Conservation (phyloP, 1,140 invertebrate genomes). For the Pemphigus obesinymphae region DNA sequence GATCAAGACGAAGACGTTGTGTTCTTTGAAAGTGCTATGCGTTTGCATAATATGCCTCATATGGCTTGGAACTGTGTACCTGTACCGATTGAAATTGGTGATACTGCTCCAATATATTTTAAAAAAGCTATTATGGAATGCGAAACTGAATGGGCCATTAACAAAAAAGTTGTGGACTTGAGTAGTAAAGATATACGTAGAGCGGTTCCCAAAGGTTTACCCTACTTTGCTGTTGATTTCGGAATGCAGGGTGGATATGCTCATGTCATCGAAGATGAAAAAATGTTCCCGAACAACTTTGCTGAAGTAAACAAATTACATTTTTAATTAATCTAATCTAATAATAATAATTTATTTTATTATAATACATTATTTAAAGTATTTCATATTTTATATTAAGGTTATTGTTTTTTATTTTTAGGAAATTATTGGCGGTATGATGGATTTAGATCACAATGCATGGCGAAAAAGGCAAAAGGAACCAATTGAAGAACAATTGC, state of each 20-base stretch:
- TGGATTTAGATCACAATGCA: conserved; percentile 75
- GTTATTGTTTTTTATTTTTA: conserved; percentile 51
- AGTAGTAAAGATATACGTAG: conserved; percentile 67
- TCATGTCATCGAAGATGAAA: conserved; percentile 93
- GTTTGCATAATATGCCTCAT: conserved; percentile 72
- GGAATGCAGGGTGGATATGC: conserved; percentile 85
- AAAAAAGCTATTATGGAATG: conserved; percentile 91
- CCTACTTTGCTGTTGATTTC: conserved; percentile 93
- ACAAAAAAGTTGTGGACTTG: conserved; percentile 90
- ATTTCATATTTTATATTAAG: background rate
- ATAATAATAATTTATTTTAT: background rate
- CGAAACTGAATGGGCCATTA: conserved; percentile 89
- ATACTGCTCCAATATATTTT: conserved; percentile 90
- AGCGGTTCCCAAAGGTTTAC: conserved; percentile 85
- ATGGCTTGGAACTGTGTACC: conserved; percentile 86
- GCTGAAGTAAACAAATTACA: conserved; percentile 64
- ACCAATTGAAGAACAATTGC: conserved; percentile 63
- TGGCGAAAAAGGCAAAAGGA: conserved; percentile 79
- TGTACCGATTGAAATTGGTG: conserved; percentile 71
- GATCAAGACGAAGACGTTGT: conserved; percentile 71
- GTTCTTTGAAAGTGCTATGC: conserved; percentile 83
- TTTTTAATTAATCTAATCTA: background rate
- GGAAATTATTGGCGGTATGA: conserved; percentile 92
- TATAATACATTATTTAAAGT: too few relatives aligned
- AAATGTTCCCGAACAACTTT: conserved; percentile 82